Evolutionary conservation across 2,113 vertebrate genomes (phyloP).

Genomic region (Neodon shergylaensis): DNA sequence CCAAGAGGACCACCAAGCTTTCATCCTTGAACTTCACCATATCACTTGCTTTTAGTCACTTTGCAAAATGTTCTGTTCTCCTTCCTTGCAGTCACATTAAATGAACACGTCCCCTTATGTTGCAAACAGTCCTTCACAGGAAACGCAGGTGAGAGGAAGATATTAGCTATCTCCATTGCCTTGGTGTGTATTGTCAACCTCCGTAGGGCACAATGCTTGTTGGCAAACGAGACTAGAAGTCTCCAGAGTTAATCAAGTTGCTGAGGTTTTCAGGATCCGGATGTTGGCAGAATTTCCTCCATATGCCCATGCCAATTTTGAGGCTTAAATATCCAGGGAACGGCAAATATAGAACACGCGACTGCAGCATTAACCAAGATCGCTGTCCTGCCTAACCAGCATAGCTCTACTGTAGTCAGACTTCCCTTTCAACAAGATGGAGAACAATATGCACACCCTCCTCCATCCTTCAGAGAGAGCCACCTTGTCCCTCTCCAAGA

Average conservation of each 20-base stretch:
- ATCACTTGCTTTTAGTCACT: slow-evolving; percentile 24
- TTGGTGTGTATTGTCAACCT: not conserved
- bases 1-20: accelerated
- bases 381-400: slow-evolving; percentile 2
- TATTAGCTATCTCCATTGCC: not conserved
- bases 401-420: not conserved
- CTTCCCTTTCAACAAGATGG: not conserved
- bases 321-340: slow-evolving; percentile 57
- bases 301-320: slow-evolving; percentile 28
- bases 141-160: not conserved
- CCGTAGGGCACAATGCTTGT: slow-evolving; percentile 13
- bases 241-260: slow-evolving; percentile 66
- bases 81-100: slow-evolving; percentile 3
- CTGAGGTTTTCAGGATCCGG: slow-evolving; percentile 61
- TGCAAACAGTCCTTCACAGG: slow-evolving; percentile 16
- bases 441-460: not conserved
- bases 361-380: not conserved
- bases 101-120: not conserved
- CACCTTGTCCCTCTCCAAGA: not conserved
- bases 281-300: slow-evolving; percentile 65
- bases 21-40: slow-evolving; percentile 7
- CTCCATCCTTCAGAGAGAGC: not conserved
- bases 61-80: slow-evolving; percentile 21
- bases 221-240: slow-evolving; percentile 40
- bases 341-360: slow-evolving; percentile 54